Evolutionary conservation across 1,140 invertebrate genomes (phyloP), one percentile per base, ranked within the genome.

Genomic region (Chionoecetes opilio): DNA sequence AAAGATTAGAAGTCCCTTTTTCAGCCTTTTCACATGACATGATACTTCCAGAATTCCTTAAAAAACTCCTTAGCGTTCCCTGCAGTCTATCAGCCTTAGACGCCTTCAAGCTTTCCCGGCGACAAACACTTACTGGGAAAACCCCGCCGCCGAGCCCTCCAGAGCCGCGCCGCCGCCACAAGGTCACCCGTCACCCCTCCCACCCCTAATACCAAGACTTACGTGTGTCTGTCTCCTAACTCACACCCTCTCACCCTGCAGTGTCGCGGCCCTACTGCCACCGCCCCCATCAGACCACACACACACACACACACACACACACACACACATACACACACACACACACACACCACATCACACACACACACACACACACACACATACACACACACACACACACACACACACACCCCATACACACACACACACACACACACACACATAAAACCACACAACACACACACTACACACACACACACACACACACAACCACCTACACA

Each of bases 261-360:
- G n/a, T 75, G 63, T 75, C 63, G 21, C 63, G 63, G 63, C 21
- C n/a, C 63, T 26, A n/a, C n/a, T 75, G 63, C 21, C n/a, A n/a
- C 63, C 63, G 63, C 63, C 63, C 63, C n/a, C 63, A n/a, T 75
- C n/a, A 75, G 63, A 75, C 63, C 84, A 86, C 84, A 34, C 84
- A 34, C 32, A 21, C 84, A 34, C 84, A 34, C 35, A 86, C 32
- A 86, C 84, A 86, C 84, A 86, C 84, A 86, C 84, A 86, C 29
- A 86, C 84, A 86, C 84, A 86, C 84, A 86, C 84, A 84, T n/a
- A 84, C 82, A 84, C 82, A 84, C 82, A 84, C 82, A 84, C 82
- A 84, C 82, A 84, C 82, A 84, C 82, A 84, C 29, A 34, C 82
- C 3, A 3, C 3, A 3, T 6, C 38, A 41, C 38, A 41, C 5